Percentiles rank a stretch among this genome's conserved stretches.
Conservation (phyloP, 2,113 vertebrate species). For the Nycticorax nycticorax region DNA sequence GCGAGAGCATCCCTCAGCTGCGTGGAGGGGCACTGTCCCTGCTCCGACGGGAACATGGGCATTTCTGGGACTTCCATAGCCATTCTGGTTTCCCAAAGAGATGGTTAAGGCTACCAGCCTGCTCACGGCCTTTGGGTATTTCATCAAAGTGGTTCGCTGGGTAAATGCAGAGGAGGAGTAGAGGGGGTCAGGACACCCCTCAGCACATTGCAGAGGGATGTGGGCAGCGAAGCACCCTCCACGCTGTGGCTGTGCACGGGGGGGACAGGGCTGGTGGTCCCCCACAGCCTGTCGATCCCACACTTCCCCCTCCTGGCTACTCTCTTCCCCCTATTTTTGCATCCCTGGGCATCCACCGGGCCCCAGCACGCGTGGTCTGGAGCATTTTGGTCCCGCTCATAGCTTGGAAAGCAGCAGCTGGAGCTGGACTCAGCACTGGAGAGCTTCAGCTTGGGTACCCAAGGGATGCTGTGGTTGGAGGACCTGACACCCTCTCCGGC, state of each 20-base stretch:
- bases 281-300: rapidly evolving
- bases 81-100: background rate
- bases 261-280: background rate
- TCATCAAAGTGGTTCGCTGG: rapidly evolving
- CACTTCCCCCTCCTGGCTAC: background rate
- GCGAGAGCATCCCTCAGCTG: rapidly evolving
- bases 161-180: background rate
- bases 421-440: rapidly evolving
- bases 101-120: background rate
- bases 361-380: background rate
- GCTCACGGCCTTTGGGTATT: background rate
- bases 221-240: rapidly evolving
- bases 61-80: background rate
- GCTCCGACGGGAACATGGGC: rapidly evolving
- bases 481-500: background rate
- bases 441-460: background rate
- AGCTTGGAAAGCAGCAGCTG: background rate
- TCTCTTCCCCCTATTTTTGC: background rate
- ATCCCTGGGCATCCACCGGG: rapidly evolving
- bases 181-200: background rate
- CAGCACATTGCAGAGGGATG: rapidly evolving
- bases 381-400: rapidly evolving
- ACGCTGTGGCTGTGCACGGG: rapidly evolving
- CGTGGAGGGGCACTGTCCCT: background rate
- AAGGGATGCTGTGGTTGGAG: background rate